Base-by-base conservation (phyloP, 2,113 vertebrate genomes). In the Echinops telfairi region DNA sequence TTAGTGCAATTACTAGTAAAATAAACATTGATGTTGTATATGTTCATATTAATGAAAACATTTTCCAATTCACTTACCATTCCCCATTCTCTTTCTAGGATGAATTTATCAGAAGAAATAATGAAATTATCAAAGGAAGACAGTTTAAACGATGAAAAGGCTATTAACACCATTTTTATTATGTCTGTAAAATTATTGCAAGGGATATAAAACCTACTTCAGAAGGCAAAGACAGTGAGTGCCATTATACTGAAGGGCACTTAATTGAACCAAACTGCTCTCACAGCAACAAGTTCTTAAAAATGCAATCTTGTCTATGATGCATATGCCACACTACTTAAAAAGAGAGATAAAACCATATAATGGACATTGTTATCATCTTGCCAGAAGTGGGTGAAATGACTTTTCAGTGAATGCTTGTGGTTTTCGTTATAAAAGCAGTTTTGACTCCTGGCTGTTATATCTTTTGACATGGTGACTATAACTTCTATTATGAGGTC, bases 111-210 rank as follows among this genome's bases (percentile, higher is more conserved):
- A 91, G 57, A 88, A 89, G 58, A 29, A 92, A 83, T 82, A 70
- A 78, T 83, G 47, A 62, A 91, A 96, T 94, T 73, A 64, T 91
- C 43, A 75, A 83, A n/a, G 76, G 31, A 83, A 92, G 90, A 86
- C 80, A 83, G 29, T 88, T 95, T 79, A 94, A 90, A 83, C 86
- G 62, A 92, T 75, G 36, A 92, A 92, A 96, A 88, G 57, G 62
- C 76, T 90, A 92, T 94, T 96, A 89, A 86, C n/a, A 91, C 47
- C 40, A 87, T 75, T 95, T 94, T 91, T 92, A 95, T 95, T 93
- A 88, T 95, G 75, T 91, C 83, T 86, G 92, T 80, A 92, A 96
- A 92, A 92, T 92, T 82, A 83, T 64, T 89, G 83, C 80, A 95
- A 83, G 14, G 76, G 88, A 90, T 75, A 81, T 76, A 90, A 89